phyloP scores from a whole-genome alignment of 64 coral and sea anemone species.

The Pachyseris speciosa region DNA sequence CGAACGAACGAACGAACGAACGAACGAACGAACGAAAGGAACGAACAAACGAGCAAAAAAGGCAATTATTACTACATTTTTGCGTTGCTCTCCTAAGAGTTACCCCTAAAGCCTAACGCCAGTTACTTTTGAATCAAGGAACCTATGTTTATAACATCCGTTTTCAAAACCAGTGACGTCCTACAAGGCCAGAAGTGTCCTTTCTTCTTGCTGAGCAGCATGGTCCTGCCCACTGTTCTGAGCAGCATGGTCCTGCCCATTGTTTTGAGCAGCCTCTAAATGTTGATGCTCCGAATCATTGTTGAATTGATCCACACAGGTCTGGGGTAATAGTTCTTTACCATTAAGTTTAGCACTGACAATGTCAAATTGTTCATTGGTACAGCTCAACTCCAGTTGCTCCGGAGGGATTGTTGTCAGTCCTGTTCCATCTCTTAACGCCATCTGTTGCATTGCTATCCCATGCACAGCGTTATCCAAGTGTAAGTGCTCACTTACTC shows the following conservation, averaged over 20 bases:
- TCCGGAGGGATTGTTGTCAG: constrained; percentile 11
- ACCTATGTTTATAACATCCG: too few relatives aligned
- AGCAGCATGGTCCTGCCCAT: background rate
- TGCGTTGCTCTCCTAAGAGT: too few relatives aligned
- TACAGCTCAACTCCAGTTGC: constrained; percentile 11
- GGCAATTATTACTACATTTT: too few relatives aligned
- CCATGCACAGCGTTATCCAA: background rate
- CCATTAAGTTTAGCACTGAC: background rate
- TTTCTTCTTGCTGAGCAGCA: background rate
- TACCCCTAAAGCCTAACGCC: too few relatives aligned
- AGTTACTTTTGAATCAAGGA: too few relatives aligned
- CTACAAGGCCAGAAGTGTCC: background rate
- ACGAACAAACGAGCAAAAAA: too few relatives aligned
- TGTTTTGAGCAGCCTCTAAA: constrained; percentile 9
- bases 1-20: too few relatives aligned
- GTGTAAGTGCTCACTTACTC: background rate
- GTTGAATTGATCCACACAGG: background rate
- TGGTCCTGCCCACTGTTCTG: background rate
- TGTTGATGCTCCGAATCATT: background rate
- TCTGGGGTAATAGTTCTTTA: background rate
- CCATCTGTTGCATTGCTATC: background rate
- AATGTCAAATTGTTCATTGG: background rate
- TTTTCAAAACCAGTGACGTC: too few relatives aligned
- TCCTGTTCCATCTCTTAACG: background rate
- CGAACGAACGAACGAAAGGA: too few relatives aligned